These are phyloP conservation scores for Leptodirus hochenwartii DNA, from an alignment of 2,888 invertebrate genomes.

Conservation along the genomic window DNA sequence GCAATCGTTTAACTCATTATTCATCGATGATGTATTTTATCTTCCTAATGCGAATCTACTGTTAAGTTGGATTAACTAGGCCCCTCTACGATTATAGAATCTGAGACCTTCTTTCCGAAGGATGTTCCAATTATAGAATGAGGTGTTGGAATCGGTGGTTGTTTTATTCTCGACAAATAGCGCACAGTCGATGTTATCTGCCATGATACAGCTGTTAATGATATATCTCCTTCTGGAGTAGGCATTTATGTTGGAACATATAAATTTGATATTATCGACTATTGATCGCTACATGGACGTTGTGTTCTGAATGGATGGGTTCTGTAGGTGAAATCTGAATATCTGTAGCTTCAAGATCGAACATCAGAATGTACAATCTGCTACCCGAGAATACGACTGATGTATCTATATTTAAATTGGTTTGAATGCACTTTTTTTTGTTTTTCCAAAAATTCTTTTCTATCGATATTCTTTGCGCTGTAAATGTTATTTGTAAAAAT, in stretches of 20 bases:
- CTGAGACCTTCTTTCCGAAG: no score
- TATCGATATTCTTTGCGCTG: no score
- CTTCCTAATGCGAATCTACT: not conserved
- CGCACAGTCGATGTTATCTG: not conserved
- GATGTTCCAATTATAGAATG: conserved; percentile 1
- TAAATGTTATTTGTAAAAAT: not conserved
- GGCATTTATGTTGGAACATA: not conserved
- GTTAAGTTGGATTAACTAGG: not conserved
- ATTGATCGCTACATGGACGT: not conserved
- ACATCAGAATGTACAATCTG: not conserved
- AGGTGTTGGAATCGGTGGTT: not conserved
- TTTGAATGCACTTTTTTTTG: no score
- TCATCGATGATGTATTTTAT: not conserved
- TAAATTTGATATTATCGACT: not conserved
- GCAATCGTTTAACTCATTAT: not conserved
- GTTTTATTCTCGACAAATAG: conserved; percentile 1
- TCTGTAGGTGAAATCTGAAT: not conserved
- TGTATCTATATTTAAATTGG: no score
- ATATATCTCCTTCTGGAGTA: no score
- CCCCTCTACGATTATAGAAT: conserved; percentile 2
- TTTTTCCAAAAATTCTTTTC: not conserved
- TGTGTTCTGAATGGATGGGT: not conserved
- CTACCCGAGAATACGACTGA: not conserved
- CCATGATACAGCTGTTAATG: no score
- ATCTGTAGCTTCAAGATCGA: not conserved